These are phyloP conservation scores for Mystacornis crossleyi DNA, from an alignment of 2,113 vertebrate species.

Conservation along the genomic window DNA sequence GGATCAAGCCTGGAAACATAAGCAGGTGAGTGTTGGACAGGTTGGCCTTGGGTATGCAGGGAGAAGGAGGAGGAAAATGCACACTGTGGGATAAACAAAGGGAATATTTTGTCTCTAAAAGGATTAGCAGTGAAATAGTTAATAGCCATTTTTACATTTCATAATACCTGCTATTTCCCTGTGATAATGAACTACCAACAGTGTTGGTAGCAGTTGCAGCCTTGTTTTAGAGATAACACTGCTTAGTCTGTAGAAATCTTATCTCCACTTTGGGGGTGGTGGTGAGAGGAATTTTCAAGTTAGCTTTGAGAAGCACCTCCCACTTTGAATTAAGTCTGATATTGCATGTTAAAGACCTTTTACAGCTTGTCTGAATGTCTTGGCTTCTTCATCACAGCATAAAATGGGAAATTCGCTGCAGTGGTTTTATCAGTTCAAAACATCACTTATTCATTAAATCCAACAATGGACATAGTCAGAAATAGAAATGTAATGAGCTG, in stretches of 20 bases:
- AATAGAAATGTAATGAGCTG: not conserved
- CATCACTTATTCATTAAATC: slow-evolving; percentile 43
- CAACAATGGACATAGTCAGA: slow-evolving; percentile 23
- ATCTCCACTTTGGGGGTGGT: slow-evolving; percentile 10
- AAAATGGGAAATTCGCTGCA: slow-evolving; percentile 1
- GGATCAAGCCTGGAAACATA: not conserved
- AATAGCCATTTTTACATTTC: not conserved
- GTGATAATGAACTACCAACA: not conserved
- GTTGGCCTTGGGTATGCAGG: not conserved
- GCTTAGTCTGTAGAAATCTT: slow-evolving; percentile 44
- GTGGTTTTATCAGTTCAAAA: slow-evolving; percentile 24
- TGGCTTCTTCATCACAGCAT: not conserved
- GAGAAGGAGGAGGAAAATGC: not conserved
- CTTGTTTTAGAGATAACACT: slow-evolving; percentile 36
- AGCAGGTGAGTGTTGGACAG: not conserved
- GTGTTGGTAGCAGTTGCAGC: not conserved
- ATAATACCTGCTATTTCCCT: not conserved
- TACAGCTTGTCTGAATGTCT: not conserved
- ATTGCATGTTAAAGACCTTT: not conserved
- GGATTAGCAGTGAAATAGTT: not conserved
- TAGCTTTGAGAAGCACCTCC: not conserved
- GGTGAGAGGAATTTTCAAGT: slow-evolving; percentile 15
- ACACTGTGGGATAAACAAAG: not conserved
- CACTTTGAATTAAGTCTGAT: slow-evolving; percentile 3
- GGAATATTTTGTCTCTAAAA: not conserved